These are phyloP conservation scores for Oncorhynchus clarkii DNA, from an alignment of 2,113 vertebrate genomes.

Conservation along the genomic window DNA sequence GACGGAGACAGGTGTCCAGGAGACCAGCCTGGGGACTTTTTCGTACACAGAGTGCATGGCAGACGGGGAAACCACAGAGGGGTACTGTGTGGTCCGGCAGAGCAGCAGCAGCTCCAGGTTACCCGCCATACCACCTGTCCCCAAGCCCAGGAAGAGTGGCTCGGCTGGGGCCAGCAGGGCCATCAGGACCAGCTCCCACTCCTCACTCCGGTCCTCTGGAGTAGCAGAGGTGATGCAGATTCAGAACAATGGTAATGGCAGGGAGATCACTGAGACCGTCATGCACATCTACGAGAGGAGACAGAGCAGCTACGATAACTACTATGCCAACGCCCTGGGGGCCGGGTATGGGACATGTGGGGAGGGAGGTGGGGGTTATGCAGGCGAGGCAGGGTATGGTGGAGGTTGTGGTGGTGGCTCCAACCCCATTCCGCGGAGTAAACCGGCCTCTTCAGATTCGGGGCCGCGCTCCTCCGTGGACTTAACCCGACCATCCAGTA, in stretches of 20 bases:
- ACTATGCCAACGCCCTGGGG: constrained; percentile 53
- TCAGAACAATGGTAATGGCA: constrained; percentile 60
- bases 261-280: constrained; percentile 67
- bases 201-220: constrained; percentile 56
- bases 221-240: constrained; percentile 73
- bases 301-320: constrained; percentile 62
- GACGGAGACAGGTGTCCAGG: constrained; percentile 78
- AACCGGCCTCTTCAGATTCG: constrained; percentile 45
- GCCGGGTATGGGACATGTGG: constrained; percentile 15
- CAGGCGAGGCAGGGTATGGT: too few relatives aligned
- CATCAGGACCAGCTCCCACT: constrained; percentile 33
- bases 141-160: constrained; percentile 69
- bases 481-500: constrained; percentile 49
- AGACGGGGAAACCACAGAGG: constrained; percentile 74
- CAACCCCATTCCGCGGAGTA: constrained; percentile 27
- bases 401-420: constrained; percentile 6
- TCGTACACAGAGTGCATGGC: constrained; percentile 77
- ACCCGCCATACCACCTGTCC: constrained; percentile 57
- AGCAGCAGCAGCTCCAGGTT: constrained; percentile 71
- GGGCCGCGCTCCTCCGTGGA: constrained; percentile 51
- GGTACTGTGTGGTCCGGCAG: constrained; percentile 76
- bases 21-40: constrained; percentile 77
- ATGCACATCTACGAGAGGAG: constrained; percentile 67
- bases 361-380: too few relatives aligned
- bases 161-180: constrained; percentile 45